Evolutionary conservation across 2,888 invertebrate genomes (phyloP), one percentile per base, ranked within the genome.

Genomic region (Melikaiella ostensackeni): DNA sequence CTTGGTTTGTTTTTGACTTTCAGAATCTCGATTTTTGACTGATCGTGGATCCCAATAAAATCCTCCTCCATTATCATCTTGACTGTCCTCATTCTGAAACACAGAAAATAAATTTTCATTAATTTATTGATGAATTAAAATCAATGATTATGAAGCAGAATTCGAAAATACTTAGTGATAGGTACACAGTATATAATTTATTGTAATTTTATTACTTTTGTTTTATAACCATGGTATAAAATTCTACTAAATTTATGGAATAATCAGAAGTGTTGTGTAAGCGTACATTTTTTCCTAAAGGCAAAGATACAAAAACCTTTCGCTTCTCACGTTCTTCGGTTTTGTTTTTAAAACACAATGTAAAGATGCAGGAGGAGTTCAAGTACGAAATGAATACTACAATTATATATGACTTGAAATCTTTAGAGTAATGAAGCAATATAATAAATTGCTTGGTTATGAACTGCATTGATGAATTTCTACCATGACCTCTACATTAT

Each of bases 41-140:
- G 89, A 81, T 57, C 87, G 86, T 35, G 89, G 88, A 62, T 91
- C 91, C 91, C 91, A 91, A 82, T 91, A 91, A 78, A 89, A 89
- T 16, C 83, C 87, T 33, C 85, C 88, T 27, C 84, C 84, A 1
- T 87, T 89, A 21, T 90, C 89, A 76, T 85, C 83, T 7, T 86
- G 84, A 9, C 78, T 77, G 6, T 57, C 78, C 57, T 87, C 88
- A 66, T 86, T 86, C 90, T 90, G 83, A 7, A 87, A 87, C 35
- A 79, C 75, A 74, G 75, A 61, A 42, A 77, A 74, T 55, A 50
- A 35, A 21, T 35, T n/a, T n/a, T 19, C 6, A 33, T 63, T 63
- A 63, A 35, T 63, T 21, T 19, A 42, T 42, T 24, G 19, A 24
- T 64, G 24, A 42, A 27, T 64, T 64, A 38, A 42, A 42, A 24